Evolutionary conservation across 2,113 vertebrate genomes (phyloP).

Genomic region (Sigmodon hispidus): DNA sequence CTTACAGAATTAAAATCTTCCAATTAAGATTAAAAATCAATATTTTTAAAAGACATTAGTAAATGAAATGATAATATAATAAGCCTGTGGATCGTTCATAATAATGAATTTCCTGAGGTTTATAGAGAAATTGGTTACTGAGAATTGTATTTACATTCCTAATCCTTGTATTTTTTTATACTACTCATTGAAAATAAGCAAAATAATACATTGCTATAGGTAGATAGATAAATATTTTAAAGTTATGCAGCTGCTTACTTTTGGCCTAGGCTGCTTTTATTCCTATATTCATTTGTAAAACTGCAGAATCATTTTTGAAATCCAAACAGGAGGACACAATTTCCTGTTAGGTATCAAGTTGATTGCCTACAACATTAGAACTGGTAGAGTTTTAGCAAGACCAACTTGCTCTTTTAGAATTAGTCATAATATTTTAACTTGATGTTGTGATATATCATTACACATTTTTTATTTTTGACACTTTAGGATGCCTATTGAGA

Average conservation of each 20-base stretch:
- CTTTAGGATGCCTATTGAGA: not conserved
- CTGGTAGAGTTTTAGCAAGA: not conserved
- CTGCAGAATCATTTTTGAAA: too few species aligned
- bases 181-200: not conserved
- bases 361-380: too few species aligned
- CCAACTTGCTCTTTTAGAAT: not conserved
- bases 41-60: not conserved
- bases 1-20: not conserved
- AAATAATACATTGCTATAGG: not conserved
- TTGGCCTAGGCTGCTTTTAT: not conserved
- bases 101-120: not conserved
- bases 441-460: not conserved
- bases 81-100: not conserved
- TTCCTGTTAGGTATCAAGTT: not conserved
- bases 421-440: not conserved
- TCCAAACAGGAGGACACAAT: not conserved
- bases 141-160: not conserved
- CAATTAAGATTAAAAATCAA: not conserved
- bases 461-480: not conserved
- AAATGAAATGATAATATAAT: not conserved
- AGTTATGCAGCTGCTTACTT: not conserved
- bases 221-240: not conserved
- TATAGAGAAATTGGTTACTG: not conserved
- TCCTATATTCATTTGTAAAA: not conserved
- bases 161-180: not conserved